These are phyloP conservation scores for Sturnira hondurensis DNA, from an alignment of 2,113 vertebrate species.

Conservation along the genomic window DNA sequence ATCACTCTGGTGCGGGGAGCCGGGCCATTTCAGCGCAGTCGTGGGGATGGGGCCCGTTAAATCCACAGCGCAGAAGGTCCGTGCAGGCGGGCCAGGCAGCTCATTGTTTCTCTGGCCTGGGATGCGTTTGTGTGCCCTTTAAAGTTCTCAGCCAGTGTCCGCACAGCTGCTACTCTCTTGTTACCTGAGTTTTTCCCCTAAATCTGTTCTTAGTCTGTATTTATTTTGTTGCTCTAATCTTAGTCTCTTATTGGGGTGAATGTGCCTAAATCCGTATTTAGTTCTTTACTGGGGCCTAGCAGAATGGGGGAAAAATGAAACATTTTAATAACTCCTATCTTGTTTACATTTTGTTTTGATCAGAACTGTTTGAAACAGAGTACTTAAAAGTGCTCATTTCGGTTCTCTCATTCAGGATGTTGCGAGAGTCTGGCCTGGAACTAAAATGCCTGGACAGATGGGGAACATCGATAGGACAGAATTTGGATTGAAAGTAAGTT, in stretches of 20 bases:
- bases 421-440: constrained; percentile 92
- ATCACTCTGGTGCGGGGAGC: background rate
- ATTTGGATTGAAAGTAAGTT: constrained; percentile 89
- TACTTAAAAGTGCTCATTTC: background rate
- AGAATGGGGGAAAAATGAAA: background rate
- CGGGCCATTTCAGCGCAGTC: background rate
- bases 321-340: background rate
- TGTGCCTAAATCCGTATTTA: background rate
- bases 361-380: background rate
- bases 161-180: background rate
- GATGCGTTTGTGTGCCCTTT: background rate
- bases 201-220: background rate
- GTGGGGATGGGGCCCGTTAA: no score
- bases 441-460: constrained; percentile 95
- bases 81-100: background rate
- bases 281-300: background rate
- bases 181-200: background rate
- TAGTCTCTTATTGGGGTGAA: background rate
- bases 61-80: background rate
- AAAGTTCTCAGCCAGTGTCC: background rate
- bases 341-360: background rate
- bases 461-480: constrained; percentile 88
- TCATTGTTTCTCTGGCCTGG: background rate
- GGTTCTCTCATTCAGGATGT: constrained; percentile 83
- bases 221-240: background rate